These are phyloP conservation scores for Trachurus trachurus DNA, from an alignment of 2,797 vertebrate species.

Conservation along the genomic window DNA sequence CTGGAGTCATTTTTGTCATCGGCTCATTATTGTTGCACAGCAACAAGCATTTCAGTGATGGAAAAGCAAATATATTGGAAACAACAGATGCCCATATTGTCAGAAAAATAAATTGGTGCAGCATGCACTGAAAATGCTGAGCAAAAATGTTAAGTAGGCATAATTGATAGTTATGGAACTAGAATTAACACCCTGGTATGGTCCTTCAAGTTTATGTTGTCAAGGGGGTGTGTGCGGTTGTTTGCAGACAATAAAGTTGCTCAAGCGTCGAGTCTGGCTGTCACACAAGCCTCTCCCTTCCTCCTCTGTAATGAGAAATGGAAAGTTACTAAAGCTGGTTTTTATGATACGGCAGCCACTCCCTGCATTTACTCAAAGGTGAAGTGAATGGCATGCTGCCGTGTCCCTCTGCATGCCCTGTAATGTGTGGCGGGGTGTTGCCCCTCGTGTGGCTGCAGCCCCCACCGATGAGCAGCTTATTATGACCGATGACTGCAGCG, in stretches of 20 bases:
- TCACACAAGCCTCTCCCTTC: conserved; percentile 47
- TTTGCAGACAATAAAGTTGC: conserved; percentile 19
- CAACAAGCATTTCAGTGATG: not conserved
- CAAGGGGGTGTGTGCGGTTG: not conserved
- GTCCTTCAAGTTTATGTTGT: not conserved
- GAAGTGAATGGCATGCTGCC: conserved; percentile 37
- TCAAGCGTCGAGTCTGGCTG: not conserved
- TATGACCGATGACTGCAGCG: not conserved
- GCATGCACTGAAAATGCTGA: not conserved
- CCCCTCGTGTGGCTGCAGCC: not conserved
- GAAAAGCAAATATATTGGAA: not conserved
- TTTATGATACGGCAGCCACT: conserved; percentile 43
- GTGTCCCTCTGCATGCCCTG: not conserved
- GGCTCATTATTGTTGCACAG: not conserved
- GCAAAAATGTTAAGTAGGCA: not conserved
- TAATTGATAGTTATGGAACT: not conserved
- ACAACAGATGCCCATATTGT: not conserved
- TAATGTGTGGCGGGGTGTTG: conserved; percentile 25
- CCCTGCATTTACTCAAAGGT: conserved; percentile 64
- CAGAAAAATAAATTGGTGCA: not conserved
- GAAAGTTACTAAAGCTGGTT: conserved; percentile 65
- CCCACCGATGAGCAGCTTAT: not conserved
- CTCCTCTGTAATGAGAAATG: conserved; percentile 47
- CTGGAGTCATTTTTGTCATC: not conserved
- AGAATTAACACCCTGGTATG: not conserved